phyloP scores from a whole-genome alignment of 2,888 invertebrate genomes.

The Thymelicus lineola region DNA sequence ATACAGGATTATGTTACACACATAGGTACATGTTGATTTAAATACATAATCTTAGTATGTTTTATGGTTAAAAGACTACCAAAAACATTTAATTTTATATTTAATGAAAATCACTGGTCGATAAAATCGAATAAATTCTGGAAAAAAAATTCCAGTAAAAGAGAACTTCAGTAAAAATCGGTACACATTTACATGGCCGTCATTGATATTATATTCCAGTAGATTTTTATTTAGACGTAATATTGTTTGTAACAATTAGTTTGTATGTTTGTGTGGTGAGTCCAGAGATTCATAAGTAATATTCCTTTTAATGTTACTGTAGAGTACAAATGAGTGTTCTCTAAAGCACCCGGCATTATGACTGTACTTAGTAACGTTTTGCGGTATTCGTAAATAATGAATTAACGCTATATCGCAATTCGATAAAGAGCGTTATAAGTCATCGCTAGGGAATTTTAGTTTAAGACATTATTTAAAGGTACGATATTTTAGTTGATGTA shows the following conservation, averaged over 20 bases:
- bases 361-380: not conserved
- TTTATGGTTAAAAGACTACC: too few species aligned
- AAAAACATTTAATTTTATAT: too few species aligned
- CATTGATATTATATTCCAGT: constrained; percentile 28
- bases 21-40: too few species aligned
- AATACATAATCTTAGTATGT: not conserved
- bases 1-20: too few species aligned
- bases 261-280: constrained; percentile 8
- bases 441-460: not conserved
- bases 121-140: not conserved
- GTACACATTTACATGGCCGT: constrained; percentile 10
- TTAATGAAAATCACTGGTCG: not conserved
- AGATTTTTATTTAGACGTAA: constrained; percentile 25
- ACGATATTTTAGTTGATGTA: not conserved
- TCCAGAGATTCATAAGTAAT: constrained; percentile 10
- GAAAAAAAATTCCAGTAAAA: too few species aligned
- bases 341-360: not conserved
- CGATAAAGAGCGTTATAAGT: not conserved
- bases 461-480: not conserved
- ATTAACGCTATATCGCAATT: too few species aligned
- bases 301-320: constrained; percentile 25
- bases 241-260: constrained; percentile 27
- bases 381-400: not conserved
- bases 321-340: not conserved
- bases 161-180: too few species aligned